Evolutionary conservation across 2,888 invertebrate genomes (phyloP), one percentile per base, ranked within the genome.

Genomic region (Andrena trimmerana): DNA sequence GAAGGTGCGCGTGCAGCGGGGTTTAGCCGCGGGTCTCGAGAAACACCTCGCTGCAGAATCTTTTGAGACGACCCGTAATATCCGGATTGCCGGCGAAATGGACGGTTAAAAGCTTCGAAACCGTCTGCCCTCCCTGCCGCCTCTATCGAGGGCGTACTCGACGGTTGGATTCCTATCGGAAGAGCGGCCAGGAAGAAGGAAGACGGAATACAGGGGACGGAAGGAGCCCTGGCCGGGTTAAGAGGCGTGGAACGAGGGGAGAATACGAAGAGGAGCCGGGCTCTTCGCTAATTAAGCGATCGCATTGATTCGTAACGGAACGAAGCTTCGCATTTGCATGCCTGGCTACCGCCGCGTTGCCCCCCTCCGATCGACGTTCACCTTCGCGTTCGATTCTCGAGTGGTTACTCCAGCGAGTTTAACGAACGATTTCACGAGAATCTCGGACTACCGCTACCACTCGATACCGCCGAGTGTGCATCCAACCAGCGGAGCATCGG

Each of bases 231-330:
- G 67, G 36, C 13, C 36, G 50, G 68, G 74, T 81, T 81, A 78
- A 82, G 80, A 74, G 68, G 36, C 60, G 71, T 31, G 72, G 67
- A 78, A 67, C 65, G 78, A 72, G 75, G 71, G 59, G 78, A 70
- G 81, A 72, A 78, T 42, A 65, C 68, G 78, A 73, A 63, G 80
- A 79, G 81, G 82, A 81, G 63, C 48, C 70, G 57, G 70, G 82
- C 71, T 88, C 85, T 84, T 83, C 80, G 88, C 84, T 90, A 90
- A 90, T 90, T 89, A 90, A 90, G 90, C 84, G 88, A 90, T 90
- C 85, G 83, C 83, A 85, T 89, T 86, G 86, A 88, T 90, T 89
- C 83, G 86, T 85, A 86, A 88, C 88, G 73, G 84, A 81, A 82
- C 75, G 81, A 75, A 80, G 78, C 83, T 66, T 42, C 74, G 80